Evolutionary conservation across 2,888 invertebrate genomes (phyloP).

Genomic region (Deladenus siricidicola): DNA sequence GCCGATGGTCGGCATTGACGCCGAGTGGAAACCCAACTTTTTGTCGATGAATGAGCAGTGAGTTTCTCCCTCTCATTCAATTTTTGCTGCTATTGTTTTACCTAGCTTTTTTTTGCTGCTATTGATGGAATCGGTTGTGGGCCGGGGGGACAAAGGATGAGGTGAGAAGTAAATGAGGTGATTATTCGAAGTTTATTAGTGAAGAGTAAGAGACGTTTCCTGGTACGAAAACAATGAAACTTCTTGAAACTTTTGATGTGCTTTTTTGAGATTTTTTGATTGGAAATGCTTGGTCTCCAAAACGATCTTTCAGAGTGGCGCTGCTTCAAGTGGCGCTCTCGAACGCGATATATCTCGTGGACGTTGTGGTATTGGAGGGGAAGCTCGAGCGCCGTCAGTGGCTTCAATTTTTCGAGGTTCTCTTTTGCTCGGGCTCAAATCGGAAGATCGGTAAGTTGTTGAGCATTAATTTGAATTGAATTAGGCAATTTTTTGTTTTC

Average conservation of each 20-base stretch:
- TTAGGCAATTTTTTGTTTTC: neutral
- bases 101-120: neutral
- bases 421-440: slow-evolving; percentile 9
- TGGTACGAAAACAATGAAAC: no score
- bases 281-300: no score
- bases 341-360: slow-evolving; percentile 12
- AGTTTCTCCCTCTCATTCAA: neutral
- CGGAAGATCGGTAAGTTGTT: slow-evolving; percentile 7
- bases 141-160: no score
- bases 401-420: slow-evolving; percentile 13
- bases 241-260: no score
- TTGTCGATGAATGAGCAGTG: neutral
- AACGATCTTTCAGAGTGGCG: slow-evolving; percentile 13
- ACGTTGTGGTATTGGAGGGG: slow-evolving; percentile 5
- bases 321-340: slow-evolving; percentile 15
- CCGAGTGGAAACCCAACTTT: neutral
- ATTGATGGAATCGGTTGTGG: slow-evolving; percentile 3
- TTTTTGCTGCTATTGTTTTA: neutral
- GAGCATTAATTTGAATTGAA: neutral
- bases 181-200: no score
- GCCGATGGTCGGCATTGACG: neutral
- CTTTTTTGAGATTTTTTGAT: no score
- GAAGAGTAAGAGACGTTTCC: no score
- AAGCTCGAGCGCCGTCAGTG: slow-evolving; percentile 9
- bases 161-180: no score